Percentiles rank a stretch among this genome's conserved stretches.
These are phyloP conservation scores for Channallabes apus DNA, from an alignment of 2,797 vertebrate genomes.

Conservation along the genomic window DNA sequence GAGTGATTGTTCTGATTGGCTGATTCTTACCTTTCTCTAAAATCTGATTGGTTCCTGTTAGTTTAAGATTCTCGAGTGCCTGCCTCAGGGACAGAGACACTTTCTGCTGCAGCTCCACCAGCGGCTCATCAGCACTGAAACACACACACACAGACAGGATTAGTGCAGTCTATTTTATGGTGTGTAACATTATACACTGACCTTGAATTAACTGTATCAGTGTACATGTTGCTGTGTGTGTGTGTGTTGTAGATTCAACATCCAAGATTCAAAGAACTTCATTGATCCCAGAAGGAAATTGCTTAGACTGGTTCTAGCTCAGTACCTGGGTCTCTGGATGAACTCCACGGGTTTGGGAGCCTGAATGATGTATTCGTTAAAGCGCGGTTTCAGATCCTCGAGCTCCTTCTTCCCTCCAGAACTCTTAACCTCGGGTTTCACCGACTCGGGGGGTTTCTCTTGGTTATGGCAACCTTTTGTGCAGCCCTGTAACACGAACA, in stretches of 20 bases:
- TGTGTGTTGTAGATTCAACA: background rate
- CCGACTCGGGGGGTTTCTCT: constrained; percentile 90
- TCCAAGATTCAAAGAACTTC: no score
- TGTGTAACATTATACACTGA: background rate
- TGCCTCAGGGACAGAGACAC: constrained; percentile 80
- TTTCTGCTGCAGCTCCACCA: constrained; percentile 78
- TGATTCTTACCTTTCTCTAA: constrained; percentile 72
- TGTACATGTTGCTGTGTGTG: background rate
- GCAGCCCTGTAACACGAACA: constrained; percentile 80
- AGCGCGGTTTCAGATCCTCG: constrained; percentile 72
- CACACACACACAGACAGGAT: constrained; percentile 9
- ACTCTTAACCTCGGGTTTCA: constrained; percentile 89
- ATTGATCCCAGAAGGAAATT: no score
- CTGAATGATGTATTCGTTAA: constrained; percentile 80
- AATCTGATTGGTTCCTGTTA: constrained; percentile 67
- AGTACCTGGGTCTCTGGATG: constrained; percentile 87
- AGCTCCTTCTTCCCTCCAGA: constrained; percentile 81
- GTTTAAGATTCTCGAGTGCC: constrained; percentile 80
- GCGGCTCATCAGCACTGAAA: constrained; percentile 79
- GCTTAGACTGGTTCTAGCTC: background rate
- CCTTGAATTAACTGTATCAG: background rate
- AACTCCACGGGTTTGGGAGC: constrained; percentile 84
- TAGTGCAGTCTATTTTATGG: background rate
- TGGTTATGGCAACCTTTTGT: constrained; percentile 91
- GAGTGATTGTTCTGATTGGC: background rate